A percentile compares a stretch with the other conserved stretches of the same genome.
These are phyloP conservation scores for Eptatretus atami DNA, from an alignment of 2,797 vertebrate species.

Conservation along the genomic window DNA sequence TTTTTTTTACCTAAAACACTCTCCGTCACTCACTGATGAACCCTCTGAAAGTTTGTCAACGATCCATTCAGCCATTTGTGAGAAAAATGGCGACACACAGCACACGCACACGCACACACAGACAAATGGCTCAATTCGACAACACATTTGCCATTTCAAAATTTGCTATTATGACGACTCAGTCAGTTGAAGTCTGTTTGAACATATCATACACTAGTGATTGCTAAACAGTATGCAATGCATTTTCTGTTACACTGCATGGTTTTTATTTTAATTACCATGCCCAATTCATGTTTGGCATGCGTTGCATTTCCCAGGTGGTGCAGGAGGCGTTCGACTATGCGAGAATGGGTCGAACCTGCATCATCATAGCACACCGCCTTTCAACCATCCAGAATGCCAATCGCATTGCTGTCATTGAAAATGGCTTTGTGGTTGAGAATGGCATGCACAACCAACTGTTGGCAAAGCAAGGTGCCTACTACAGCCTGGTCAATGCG, in stretches of 20 bases:
- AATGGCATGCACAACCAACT: constrained; percentile 60
- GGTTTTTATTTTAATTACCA: too few relatives aligned
- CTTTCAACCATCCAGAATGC: constrained; percentile 71
- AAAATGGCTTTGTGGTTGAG: constrained; percentile 33
- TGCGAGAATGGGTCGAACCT: constrained; percentile 49
- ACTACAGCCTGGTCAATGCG: constrained; percentile 41
- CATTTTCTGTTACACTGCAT: background rate
- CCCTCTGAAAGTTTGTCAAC: too few relatives aligned
- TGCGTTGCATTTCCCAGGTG: constrained; percentile 17
- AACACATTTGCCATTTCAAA: too few relatives aligned
- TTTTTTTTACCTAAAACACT: too few relatives aligned
- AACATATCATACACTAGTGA: background rate
- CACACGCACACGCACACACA: too few relatives aligned
- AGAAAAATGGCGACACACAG: too few relatives aligned
- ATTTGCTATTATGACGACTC: too few relatives aligned
- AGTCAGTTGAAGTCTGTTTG: too few relatives aligned
- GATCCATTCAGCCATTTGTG: too few relatives aligned
- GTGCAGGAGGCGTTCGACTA: constrained; percentile 66
- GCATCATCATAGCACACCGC: constrained; percentile 61
- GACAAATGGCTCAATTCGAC: too few relatives aligned
- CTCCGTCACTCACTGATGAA: too few relatives aligned
- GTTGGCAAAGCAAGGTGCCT: constrained; percentile 33
- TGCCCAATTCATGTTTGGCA: background rate
- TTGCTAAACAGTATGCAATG: background rate
- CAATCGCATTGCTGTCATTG: constrained; percentile 37